Evolutionary conservation across 2,888 invertebrate species (phyloP), one percentile per base, ranked within the genome.

Genomic region (Diaperis boleti): DNA sequence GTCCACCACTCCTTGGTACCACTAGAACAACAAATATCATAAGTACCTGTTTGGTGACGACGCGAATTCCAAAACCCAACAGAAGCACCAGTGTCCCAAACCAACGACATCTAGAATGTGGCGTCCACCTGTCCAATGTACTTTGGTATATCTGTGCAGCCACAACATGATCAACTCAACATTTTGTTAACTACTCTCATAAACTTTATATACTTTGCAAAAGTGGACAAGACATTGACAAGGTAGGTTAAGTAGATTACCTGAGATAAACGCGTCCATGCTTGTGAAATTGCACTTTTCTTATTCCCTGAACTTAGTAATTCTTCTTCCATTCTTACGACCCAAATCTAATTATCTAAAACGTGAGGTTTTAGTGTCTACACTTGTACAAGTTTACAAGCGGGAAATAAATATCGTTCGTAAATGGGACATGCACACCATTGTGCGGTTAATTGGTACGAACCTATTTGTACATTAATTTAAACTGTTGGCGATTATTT

Each of bases 111-210:
- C 87, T 86, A 67, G 88, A 84, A 79, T 93, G 90, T 62, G 95
- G 95, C 72, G 95, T 95, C 87, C 92, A 93, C 79, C 87, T 87
- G 83, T 95, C 95, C 83, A 95, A 84, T 72, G 90, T 87, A 77
- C 91, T 90, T 86, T 95, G 94, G 82, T 93, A 93, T 77, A 89
- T 84, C 91, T 91, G 81, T 72, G 68, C 73, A 74, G 22, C 50
- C 45, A 49, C 29, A 44, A 45, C 45, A 42, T 18, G 41, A 17
- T 42, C 41, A 42, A 42, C 41, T 42, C 41, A 8, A 42, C 10
- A 17, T 15, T 10, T 42, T 3, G 33, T 31, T 11, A 1, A 35
- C 17, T 37, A 31, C 33, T 31, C 11, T 49, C 13, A 49, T 6
- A 18, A 18, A 4, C 44, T 22, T n/a, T n/a, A n/a, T n/a, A n/a